phyloP scores from a whole-genome alignment of 2,888 invertebrate genomes.

The Phyllotreta striolata region DNA sequence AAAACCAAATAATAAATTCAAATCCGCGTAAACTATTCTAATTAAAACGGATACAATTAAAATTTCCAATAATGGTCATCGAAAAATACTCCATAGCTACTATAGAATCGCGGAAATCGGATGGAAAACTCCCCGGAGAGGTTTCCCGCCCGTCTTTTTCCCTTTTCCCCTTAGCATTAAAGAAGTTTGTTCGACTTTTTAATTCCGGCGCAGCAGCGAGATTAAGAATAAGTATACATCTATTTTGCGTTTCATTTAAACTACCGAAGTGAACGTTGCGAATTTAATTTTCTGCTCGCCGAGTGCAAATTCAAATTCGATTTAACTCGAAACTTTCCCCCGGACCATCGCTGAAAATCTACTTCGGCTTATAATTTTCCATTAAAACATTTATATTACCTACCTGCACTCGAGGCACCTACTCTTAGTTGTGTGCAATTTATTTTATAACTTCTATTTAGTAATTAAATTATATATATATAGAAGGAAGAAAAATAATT shows the following conservation, averaged over 20 bases:
- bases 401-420: too few species aligned
- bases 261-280: constrained; percentile 35
- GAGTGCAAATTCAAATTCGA: too few species aligned
- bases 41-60: constrained; percentile 46
- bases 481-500: too few species aligned
- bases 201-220: constrained; percentile 36
- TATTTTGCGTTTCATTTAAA: constrained; percentile 40
- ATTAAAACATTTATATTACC: too few species aligned
- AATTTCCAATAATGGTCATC: constrained; percentile 45
- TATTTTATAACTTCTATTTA: too few species aligned
- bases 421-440: too few species aligned
- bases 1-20: too few species aligned
- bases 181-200: constrained; percentile 44
- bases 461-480: too few species aligned
- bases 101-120: constrained; percentile 30
- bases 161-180: constrained; percentile 43
- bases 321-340: too few species aligned
- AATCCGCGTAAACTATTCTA: constrained; percentile 37
- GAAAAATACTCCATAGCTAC: constrained; percentile 42
- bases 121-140: constrained; percentile 26
- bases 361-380: too few species aligned
- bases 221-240: constrained; percentile 40
- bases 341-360: too few species aligned
- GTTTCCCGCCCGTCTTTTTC: constrained; percentile 12
- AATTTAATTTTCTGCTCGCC: constrained; percentile 28